Percentiles rank a stretch among this genome's conserved stretches.
Conservation (phyloP, 2,888 invertebrate genomes). For the Agonopterix alstromeriana region DNA sequence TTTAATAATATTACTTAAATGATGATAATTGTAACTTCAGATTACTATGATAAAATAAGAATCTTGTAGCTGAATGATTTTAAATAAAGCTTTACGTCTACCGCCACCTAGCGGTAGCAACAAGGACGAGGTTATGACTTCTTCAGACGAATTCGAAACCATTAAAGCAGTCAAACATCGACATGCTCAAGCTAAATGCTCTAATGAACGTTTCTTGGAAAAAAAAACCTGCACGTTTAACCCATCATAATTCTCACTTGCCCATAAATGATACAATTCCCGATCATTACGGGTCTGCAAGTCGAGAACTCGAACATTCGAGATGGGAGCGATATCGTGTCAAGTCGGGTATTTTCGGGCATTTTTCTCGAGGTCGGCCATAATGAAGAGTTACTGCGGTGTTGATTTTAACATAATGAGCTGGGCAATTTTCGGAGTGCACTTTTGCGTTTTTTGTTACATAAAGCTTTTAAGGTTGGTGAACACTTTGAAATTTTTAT, state of each 20-base stretch:
- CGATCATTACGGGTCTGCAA: conserved; percentile 7
- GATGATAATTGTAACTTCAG: too few species aligned
- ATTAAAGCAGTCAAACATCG: too few species aligned
- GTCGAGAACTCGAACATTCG: conserved; percentile 13
- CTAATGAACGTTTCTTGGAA: conserved; percentile 2
- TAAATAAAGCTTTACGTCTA: too few species aligned
- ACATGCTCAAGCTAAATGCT: too few species aligned
- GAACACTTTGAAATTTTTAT: neutral
- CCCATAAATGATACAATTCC: conserved; percentile 20
- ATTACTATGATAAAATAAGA: too few species aligned
- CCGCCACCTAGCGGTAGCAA: too few species aligned
- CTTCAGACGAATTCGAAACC: too few species aligned
- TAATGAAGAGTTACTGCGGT: conserved; percentile 55
- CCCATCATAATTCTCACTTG: conserved; percentile 11
- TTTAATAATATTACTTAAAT: too few species aligned
- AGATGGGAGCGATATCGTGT: conserved; percentile 35
- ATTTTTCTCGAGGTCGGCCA: conserved; percentile 31
- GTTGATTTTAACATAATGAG: conserved; percentile 62
- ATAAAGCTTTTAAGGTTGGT: conserved; percentile 9
- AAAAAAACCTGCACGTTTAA: neutral
- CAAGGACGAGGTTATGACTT: too few species aligned
- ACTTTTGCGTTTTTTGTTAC: conserved; percentile 19
- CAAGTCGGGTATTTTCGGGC: conserved; percentile 27
- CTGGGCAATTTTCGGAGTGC: conserved; percentile 37
- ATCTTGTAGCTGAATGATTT: too few species aligned